Evolutionary conservation across 2,797 vertebrate genomes (phyloP).

Genomic region (Melanotaenia maccullochi): DNA sequence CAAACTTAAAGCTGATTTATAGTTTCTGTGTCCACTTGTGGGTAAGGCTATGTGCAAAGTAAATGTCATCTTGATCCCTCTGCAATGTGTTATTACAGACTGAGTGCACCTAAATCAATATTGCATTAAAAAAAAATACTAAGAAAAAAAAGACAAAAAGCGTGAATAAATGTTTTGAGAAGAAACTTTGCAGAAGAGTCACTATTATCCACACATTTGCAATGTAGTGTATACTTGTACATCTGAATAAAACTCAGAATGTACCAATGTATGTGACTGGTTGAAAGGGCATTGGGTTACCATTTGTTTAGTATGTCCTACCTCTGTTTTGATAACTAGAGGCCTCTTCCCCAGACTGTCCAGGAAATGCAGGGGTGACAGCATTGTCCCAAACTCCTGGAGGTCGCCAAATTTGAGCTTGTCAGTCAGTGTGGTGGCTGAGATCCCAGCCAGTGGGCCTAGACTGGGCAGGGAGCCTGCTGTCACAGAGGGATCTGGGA

Average conservation of each 20-base stretch:
- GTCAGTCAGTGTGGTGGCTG: constrained; percentile 89
- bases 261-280: not conserved
- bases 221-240: too few species aligned
- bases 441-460: constrained; percentile 90
- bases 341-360: constrained; percentile 92
- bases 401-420: constrained; percentile 92
- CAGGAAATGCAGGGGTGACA: constrained; percentile 93
- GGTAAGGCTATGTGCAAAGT: too few species aligned
- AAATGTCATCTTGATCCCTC: not conserved
- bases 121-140: not conserved
- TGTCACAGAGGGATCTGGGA: constrained; percentile 94
- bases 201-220: not conserved
- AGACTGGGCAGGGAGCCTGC: constrained; percentile 91
- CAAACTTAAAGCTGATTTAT: not conserved
- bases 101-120: not conserved
- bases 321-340: constrained; percentile 92
- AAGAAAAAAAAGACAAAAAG: not conserved
- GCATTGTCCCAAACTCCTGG: constrained; percentile 91
- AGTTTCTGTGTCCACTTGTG: too few species aligned
- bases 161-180: not conserved
- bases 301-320: constrained; percentile 52
- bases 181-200: not conserved
- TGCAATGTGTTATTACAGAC: not conserved
- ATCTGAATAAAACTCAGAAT: constrained; percentile 3
- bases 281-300: not conserved